These are phyloP conservation scores for Ia io DNA, from an alignment of 2,113 vertebrate species.

Conservation along the genomic window DNA sequence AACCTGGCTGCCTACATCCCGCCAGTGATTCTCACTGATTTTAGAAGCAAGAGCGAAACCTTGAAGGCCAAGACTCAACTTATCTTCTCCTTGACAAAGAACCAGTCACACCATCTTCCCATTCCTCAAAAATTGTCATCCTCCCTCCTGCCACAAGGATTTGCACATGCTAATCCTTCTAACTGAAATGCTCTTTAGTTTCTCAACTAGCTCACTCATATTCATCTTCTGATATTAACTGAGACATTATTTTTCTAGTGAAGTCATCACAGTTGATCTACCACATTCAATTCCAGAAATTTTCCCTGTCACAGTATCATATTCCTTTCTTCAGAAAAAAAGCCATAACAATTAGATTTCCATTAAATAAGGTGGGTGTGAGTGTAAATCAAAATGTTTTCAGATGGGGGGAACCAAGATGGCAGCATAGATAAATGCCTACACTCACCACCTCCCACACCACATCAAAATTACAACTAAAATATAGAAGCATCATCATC, in stretches of 20 bases:
- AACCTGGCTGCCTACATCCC: background rate
- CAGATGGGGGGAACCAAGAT: background rate
- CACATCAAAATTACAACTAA: too few species aligned
- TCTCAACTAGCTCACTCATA: background rate
- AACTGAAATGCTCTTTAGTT: background rate
- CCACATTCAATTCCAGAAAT: background rate
- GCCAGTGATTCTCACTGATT: constrained; percentile 12
- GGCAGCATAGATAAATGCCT: too few species aligned
- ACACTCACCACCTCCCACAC: too few species aligned
- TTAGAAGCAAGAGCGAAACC: background rate
- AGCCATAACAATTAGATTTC: background rate
- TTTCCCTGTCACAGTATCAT: background rate
- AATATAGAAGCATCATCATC: too few species aligned
- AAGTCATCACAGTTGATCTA: background rate
- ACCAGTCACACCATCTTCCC: background rate
- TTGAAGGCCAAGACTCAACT: background rate
- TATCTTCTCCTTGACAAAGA: background rate
- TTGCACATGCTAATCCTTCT: background rate
- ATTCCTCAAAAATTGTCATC: background rate
- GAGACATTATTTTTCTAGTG: background rate
- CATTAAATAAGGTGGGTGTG: background rate
- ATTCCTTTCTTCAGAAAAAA: background rate
- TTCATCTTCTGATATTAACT: background rate
- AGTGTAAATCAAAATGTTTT: background rate
- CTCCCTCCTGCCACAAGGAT: background rate